Percentiles rank a stretch among this genome's conserved stretches.
phyloP scores from a whole-genome alignment of 2,888 invertebrate species.

The Syrphus vitripennis region DNA sequence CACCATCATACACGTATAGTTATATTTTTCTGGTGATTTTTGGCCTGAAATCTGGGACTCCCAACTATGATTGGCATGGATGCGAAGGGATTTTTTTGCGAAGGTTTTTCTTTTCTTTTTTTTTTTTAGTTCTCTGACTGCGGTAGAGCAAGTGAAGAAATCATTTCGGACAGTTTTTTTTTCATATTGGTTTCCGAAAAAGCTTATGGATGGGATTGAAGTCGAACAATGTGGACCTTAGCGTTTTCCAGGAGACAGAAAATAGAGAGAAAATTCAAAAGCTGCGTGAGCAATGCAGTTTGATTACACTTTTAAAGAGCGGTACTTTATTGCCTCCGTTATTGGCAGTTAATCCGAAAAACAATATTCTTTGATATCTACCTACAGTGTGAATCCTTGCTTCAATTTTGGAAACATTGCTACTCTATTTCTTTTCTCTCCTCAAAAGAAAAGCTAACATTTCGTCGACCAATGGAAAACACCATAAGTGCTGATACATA shows the following conservation, averaged over 20 bases:
- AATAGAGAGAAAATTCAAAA: not conserved
- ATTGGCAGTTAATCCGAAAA: no score
- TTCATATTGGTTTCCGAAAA: not conserved
- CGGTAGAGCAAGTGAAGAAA: not conserved
- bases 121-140: slow-evolving; percentile 3
- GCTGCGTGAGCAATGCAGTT: not conserved
- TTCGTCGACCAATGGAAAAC: no score
- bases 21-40: slow-evolving; percentile 1
- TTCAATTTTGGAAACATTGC: no score
- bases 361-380: no score
- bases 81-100: slow-evolving; percentile 24
- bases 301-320: not conserved
- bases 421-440: no score
- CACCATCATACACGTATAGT: no score
- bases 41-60: not conserved
- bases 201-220: not conserved
- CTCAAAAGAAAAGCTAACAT: no score
- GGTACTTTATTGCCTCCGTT: no score
- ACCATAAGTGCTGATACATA: no score
- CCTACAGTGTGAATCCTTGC: no score
- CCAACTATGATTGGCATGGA: slow-evolving; percentile 2
- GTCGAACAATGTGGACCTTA: not conserved
- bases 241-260: not conserved
- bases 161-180: not conserved
- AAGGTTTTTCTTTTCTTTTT: not conserved